Evolutionary conservation across 1,140 invertebrate species (phyloP).

Genomic region (Zaprionus tsacasi): DNA sequence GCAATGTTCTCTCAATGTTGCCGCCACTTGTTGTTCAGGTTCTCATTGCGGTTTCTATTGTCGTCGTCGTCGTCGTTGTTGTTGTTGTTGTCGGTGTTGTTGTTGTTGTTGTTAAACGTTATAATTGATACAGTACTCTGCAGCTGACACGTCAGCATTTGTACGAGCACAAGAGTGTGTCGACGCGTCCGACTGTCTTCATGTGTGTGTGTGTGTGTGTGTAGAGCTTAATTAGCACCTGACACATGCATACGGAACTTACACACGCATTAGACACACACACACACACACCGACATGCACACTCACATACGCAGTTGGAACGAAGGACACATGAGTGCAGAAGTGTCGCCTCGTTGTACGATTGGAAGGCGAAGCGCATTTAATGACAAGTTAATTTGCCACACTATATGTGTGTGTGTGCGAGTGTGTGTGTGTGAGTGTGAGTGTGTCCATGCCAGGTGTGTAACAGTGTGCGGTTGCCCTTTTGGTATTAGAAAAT

Average conservation of each 20-base stretch:
- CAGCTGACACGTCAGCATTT: constrained; percentile 46
- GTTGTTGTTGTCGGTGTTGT: constrained; percentile 25
- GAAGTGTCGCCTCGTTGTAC: constrained; percentile 11
- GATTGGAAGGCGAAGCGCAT: constrained; percentile 39
- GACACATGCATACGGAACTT: constrained; percentile 48
- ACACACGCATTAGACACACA: neutral
- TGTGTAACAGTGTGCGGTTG: constrained; percentile 17
- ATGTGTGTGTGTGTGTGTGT: neutral
- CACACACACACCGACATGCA: neutral
- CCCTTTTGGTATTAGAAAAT: constrained; percentile 54
- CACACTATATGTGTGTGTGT: constrained; percentile 12
- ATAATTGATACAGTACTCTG: constrained; percentile 56
- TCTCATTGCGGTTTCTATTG: constrained; percentile 22
- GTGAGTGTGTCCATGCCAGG: constrained; percentile 5
- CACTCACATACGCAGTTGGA: neutral
- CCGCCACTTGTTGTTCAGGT: constrained; percentile 28
- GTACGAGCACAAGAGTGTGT: neutral
- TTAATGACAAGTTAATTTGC: constrained; percentile 74
- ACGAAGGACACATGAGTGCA: constrained; percentile 15
- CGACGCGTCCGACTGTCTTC: constrained; percentile 3
- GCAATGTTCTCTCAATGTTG: constrained; percentile 26
- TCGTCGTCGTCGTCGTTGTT: constrained; percentile 11
- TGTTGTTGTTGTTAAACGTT: constrained; percentile 45
- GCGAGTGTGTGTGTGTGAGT: constrained; percentile 11
- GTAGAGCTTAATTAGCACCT: constrained; percentile 65